Base-by-base conservation (phyloP, 2,113 vertebrate species). In the Diphyllodes magnificus region DNA sequence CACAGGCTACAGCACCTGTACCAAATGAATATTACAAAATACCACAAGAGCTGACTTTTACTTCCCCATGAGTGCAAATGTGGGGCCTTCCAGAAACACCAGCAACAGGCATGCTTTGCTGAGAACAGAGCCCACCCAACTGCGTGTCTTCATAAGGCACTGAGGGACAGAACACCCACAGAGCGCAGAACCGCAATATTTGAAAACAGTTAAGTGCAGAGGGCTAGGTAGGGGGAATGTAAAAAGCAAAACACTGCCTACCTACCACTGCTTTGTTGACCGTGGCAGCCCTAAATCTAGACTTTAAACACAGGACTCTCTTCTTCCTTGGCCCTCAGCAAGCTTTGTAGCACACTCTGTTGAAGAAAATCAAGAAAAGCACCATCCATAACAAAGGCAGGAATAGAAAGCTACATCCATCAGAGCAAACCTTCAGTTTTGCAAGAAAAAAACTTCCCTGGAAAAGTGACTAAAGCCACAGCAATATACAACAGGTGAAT, bases 221-320 rank as follows among this genome's bases (percentile, higher is more conserved):
- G 3, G 1, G 6, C 15, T 33, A 50, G 7, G 5, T 4, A 87
- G 6, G 6, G 5, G 3, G 59, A 56, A 42, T 0, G 1, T 9
- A 12, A 76, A 82, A 50, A 76, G 4, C 2, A 3, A 30, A 93
- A 42, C 2, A 8, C 16, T 25, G 33, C 42, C 23, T 51, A 60
- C 69, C 11, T 76, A 42, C 25, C 57, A 13, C 20, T 37, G 13
- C 5, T n/a, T 57, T 22, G 61, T 45, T 78, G 6, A 49, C 6
- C 15, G 28, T 44, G 5, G 37, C 20, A 82, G 25, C 23, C 22
- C 50, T 91, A 86, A 61, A 35, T 42, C 4, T 6, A 15, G 33
- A 28, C 3, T 70, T 69, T 6, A 12, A 54, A 30, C 0, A 2
- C 4, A 47, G 2, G 9, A 4, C 8, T 59, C 7, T 56, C 20